A percentile compares a stretch with the other conserved stretches of the same genome.
Evolutionary conservation across 2,797 vertebrate genomes (phyloP).

Genomic region (Scleropages formosus): DNA sequence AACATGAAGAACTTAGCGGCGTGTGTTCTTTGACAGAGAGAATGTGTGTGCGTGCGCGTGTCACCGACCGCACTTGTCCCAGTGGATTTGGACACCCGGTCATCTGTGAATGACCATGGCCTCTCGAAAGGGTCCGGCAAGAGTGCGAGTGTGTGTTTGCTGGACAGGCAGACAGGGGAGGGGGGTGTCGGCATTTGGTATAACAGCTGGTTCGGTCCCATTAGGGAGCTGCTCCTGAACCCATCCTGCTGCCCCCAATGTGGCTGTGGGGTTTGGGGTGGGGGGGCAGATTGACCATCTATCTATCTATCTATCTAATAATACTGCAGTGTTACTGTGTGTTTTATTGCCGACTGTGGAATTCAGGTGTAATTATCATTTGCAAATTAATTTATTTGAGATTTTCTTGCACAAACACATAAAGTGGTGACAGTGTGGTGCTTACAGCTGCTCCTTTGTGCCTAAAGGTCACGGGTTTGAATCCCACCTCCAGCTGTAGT

Average conservation of each 20-base stretch:
- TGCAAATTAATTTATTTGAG: too few relatives aligned
- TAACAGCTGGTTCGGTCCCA: slow-evolving; percentile 58
- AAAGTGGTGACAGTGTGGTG: too few relatives aligned
- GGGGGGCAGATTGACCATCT: not conserved
- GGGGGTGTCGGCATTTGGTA: slow-evolving; percentile 57
- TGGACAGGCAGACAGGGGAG: too few relatives aligned
- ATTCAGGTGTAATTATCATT: too few relatives aligned
- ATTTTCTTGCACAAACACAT: too few relatives aligned
- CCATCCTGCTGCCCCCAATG: slow-evolving; percentile 52
- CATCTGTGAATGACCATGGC: slow-evolving; percentile 38
- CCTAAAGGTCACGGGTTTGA: too few relatives aligned
- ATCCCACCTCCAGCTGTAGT: too few relatives aligned
- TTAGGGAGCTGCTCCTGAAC: slow-evolving; percentile 55
- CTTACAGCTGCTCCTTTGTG: too few relatives aligned
- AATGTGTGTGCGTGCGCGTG: slow-evolving; percentile 13
- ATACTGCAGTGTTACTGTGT: too few relatives aligned
- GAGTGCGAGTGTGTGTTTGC: not conserved
- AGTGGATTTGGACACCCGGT: slow-evolving; percentile 44
- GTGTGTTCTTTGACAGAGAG: too few relatives aligned
- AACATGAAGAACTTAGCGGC: slow-evolving; percentile 4
- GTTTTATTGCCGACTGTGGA: too few relatives aligned
- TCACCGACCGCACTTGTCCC: slow-evolving; percentile 34
- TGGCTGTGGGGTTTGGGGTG: not conserved
- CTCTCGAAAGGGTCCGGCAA: slow-evolving; percentile 24
- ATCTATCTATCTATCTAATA: too few relatives aligned